Evolutionary conservation across 2,888 invertebrate species (phyloP), one percentile per base, ranked within the genome.

Genomic region (Pollenia angustigena): DNA sequence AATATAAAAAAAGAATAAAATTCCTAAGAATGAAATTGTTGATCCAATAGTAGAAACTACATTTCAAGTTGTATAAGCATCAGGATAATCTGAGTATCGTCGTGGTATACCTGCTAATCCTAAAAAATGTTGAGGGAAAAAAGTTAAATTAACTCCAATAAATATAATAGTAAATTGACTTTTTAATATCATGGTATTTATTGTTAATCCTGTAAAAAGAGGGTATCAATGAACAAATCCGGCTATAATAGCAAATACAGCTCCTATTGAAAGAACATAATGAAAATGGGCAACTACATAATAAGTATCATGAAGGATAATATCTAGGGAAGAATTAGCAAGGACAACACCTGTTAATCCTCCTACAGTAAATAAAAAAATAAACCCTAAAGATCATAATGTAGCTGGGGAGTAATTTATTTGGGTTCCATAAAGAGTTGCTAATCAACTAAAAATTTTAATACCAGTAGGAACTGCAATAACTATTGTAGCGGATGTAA

Each of bases 391-490:
- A 48, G 95, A 94, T 94, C 96, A 97, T 90, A 96, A 88, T 90
- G 95, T 94, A 46, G 95, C 93, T 0, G 96, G 95, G 0, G 94
- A 95, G 90, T 94, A 95, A 74, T 93, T 94, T 90, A 96, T 91
- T 94, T 95, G 94, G 42, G 95, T 93, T 88, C 96, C 96, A 90
- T 95, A 95, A 32, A 96, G 88, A 14, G 96, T 96, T 1, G 96
- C 95, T 93, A 96, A 90, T 95, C 96, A 97, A 46, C 96, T 96
- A 93, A 97, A 97, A 94, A 97, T 95, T 95, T 97, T 97, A 95
- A 97, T 96, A 89, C 97, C 97, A 18, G 97, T 97, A 0, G 97
- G 97, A 0, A 97, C 95, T 0, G 96, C 97, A 96, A 97, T 97
- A 95, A 97, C 96, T 95, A 97, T 97, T 18, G 97, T 97, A 0